Conservation (phyloP, 1,140 invertebrate species). For the Adelges cooleyi region DNA sequence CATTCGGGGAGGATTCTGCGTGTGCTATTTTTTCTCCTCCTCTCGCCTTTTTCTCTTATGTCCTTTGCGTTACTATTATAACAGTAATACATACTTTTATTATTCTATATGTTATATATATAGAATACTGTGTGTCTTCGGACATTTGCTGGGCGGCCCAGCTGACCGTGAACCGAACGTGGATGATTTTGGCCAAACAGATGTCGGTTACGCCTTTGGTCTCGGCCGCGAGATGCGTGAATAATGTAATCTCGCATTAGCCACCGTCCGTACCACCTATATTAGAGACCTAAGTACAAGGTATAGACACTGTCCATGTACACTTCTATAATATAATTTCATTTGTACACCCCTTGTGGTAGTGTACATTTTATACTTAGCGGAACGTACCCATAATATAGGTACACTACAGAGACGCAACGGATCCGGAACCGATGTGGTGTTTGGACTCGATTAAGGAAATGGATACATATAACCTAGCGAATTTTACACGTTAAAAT, state of each 20-base stretch:
- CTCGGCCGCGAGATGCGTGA: constrained; percentile 12
- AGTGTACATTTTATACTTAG: too few species aligned
- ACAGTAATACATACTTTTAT: not conserved
- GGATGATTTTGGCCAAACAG: constrained; percentile 19
- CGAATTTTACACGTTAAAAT: too few species aligned
- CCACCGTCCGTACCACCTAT: too few species aligned
- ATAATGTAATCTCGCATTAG: constrained; percentile 26
- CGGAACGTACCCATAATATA: too few species aligned
- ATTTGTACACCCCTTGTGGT: too few species aligned
- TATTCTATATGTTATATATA: not conserved
- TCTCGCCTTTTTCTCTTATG: not conserved
- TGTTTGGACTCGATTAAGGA: not conserved
- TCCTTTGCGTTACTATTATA: not conserved
- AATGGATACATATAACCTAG: too few species aligned
- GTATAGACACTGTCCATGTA: too few species aligned
- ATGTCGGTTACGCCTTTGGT: constrained; percentile 19
- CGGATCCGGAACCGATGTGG: constrained; percentile 2
- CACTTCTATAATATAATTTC: too few species aligned
- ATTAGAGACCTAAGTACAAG: too few species aligned
- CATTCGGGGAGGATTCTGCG: not conserved
- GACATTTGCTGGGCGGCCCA: not conserved
- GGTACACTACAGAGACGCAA: not conserved
- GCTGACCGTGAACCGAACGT: not conserved
- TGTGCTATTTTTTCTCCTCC: not conserved
- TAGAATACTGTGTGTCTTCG: not conserved